These are phyloP conservation scores for Coenonympha glycerion DNA, from an alignment of 2,888 invertebrate genomes.

Conservation along the genomic window DNA sequence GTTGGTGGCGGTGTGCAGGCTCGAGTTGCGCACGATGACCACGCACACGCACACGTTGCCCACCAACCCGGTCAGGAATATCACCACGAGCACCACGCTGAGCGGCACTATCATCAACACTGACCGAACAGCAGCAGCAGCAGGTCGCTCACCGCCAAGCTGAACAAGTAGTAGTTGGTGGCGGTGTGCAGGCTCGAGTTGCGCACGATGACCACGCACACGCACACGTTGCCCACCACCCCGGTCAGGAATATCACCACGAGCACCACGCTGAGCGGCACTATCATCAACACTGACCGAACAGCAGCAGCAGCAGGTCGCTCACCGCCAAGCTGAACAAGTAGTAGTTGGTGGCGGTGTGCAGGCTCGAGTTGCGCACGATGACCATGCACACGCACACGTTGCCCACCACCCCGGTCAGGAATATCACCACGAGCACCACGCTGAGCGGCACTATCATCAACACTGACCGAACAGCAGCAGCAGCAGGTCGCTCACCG, in stretches of 20 bases:
- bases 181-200: slow-evolving; percentile 90
- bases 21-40: slow-evolving; percentile 85
- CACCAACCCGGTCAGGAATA: slow-evolving; percentile 88
- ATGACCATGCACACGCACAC: slow-evolving; percentile 90
- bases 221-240: slow-evolving; percentile 87
- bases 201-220: slow-evolving; percentile 88
- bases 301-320: slow-evolving; percentile 85
- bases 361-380: slow-evolving; percentile 84
- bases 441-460: slow-evolving; percentile 79
- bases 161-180: slow-evolving; percentile 94
- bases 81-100: slow-evolving; percentile 82
- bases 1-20: slow-evolving; percentile 92
- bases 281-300: slow-evolving; percentile 85
- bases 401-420: slow-evolving; percentile 90
- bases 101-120: slow-evolving; percentile 78
- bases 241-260: slow-evolving; percentile 88
- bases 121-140: slow-evolving; percentile 81
- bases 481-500: slow-evolving; percentile 89
- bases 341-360: slow-evolving; percentile 94
- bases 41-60: slow-evolving; percentile 91
- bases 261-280: slow-evolving; percentile 82
- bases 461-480: slow-evolving; percentile 88
- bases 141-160: slow-evolving; percentile 90
- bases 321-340: slow-evolving; percentile 92
- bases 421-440: slow-evolving; percentile 84